phyloP scores from a whole-genome alignment of 2,888 invertebrate genomes.

The Drosophila cyrtoloma region DNA sequence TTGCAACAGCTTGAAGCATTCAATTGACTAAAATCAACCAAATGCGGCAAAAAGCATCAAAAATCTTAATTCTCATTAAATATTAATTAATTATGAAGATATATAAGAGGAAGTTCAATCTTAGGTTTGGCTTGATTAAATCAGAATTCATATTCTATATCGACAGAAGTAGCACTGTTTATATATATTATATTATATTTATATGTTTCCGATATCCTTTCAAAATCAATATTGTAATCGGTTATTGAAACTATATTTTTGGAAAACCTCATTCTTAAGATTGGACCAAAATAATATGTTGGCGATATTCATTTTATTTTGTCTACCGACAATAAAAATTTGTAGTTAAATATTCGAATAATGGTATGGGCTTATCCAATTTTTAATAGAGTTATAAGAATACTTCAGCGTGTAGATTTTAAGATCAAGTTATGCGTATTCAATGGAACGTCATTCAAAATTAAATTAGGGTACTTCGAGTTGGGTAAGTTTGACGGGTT shows the following conservation, averaged over 20 bases:
- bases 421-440: background rate
- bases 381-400: background rate
- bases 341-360: background rate
- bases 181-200: background rate
- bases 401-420: background rate
- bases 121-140: background rate
- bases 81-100: background rate
- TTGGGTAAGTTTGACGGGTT: background rate
- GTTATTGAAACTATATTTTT: background rate
- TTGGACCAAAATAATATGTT: background rate
- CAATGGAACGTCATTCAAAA: background rate
- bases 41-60: conserved; percentile 27
- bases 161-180: background rate
- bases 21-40: conserved; percentile 81
- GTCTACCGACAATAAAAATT: background rate
- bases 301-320: background rate
- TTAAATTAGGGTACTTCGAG: background rate
- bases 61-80: background rate
- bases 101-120: background rate
- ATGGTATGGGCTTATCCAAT: background rate
- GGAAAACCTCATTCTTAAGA: background rate
- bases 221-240: background rate
- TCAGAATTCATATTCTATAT: background rate
- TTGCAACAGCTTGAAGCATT: conserved; percentile 42
- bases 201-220: background rate